These are phyloP conservation scores for Arctia plantaginis DNA, from an alignment of 2,888 invertebrate species.

Conservation along the genomic window DNA sequence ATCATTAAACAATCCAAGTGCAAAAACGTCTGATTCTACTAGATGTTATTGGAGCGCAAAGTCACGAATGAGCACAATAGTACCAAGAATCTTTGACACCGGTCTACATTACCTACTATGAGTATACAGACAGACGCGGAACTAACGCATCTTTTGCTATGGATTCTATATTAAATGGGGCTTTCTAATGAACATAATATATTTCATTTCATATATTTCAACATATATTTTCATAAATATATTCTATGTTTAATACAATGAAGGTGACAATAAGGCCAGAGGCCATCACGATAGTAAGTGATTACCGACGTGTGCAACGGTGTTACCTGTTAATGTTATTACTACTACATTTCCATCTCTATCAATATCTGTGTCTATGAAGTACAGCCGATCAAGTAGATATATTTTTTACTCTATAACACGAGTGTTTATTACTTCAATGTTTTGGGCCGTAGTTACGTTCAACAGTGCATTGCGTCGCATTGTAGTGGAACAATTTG, in stretches of 20 bases:
- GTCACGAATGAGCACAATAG: slow-evolving; percentile 73
- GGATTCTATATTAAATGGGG: neutral
- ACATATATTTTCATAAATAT: neutral
- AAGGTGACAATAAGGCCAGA: neutral
- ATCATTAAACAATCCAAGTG: slow-evolving; percentile 32
- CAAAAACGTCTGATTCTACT: slow-evolving; percentile 37
- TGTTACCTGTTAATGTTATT: neutral
- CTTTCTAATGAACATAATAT: too few relatives aligned
- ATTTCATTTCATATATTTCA: too few relatives aligned
- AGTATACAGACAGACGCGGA: neutral
- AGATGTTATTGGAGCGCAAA: slow-evolving; percentile 77
- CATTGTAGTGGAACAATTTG: too few relatives aligned
- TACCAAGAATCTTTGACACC: slow-evolving; percentile 64
- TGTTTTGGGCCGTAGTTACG: too few relatives aligned
- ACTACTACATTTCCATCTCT: neutral
- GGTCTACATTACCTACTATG: slow-evolving; percentile 25
- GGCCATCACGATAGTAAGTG: neutral
- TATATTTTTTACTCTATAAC: neutral
- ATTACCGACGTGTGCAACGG: neutral
- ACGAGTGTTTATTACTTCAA: neutral
- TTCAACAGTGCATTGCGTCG: too few relatives aligned
- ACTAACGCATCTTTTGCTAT: neutral
- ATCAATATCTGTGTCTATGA: neutral
- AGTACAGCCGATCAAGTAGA: neutral
- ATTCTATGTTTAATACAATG: neutral